Evolutionary conservation across 2,888 invertebrate species (phyloP).

Genomic region (Ephialtes manifestator): DNA sequence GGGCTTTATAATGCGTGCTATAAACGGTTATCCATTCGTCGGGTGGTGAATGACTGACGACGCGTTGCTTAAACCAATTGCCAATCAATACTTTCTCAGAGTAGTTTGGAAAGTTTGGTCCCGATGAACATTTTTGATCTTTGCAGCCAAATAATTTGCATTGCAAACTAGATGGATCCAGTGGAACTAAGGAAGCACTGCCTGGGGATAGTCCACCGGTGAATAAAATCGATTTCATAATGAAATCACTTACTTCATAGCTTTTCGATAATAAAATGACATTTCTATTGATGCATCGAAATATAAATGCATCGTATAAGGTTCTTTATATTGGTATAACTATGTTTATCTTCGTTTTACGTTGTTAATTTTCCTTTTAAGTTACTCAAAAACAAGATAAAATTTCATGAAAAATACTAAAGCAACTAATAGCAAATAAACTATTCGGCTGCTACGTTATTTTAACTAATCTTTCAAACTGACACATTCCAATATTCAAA

Average conservation of each 20-base stretch:
- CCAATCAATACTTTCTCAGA: slow-evolving; percentile 74
- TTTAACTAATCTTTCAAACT: background rate
- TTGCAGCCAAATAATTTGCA: slow-evolving; percentile 67
- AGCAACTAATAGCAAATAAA: background rate
- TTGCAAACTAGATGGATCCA: slow-evolving; percentile 52
- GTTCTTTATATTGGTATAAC: no score
- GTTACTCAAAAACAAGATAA: background rate
- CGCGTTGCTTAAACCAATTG: slow-evolving; percentile 76
- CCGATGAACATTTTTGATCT: slow-evolving; percentile 26
- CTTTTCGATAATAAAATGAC: background rate
- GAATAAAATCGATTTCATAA: slow-evolving; percentile 57
- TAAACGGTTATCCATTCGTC: slow-evolving; percentile 70
- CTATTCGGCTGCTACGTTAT: background rate
- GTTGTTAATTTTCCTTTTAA: background rate
- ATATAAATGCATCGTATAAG: no score
- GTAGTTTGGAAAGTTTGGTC: slow-evolving; percentile 70
- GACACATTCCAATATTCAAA: background rate
- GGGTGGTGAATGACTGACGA: slow-evolving; percentile 23
- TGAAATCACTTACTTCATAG: background rate
- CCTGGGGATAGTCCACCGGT: slow-evolving; percentile 44
- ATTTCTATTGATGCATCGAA: background rate
- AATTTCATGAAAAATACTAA: background rate
- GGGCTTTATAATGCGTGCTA: slow-evolving; percentile 57
- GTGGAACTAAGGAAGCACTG: background rate
- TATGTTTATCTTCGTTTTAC: no score